phyloP scores from a whole-genome alignment of 2,113 vertebrate genomes.

The Gymnarchus niloticus region DNA sequence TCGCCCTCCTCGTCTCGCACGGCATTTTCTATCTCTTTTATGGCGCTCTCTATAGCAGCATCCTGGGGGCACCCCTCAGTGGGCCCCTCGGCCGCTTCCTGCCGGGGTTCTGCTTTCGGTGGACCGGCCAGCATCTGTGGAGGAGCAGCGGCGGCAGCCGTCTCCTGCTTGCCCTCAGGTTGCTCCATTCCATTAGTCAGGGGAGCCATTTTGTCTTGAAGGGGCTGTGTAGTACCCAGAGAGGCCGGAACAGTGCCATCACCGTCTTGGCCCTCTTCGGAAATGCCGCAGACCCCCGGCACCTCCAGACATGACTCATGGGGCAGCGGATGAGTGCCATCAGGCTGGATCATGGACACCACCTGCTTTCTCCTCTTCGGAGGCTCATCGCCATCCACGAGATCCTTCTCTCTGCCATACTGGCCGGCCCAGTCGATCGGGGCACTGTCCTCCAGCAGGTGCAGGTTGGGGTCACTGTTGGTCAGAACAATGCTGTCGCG shows the following conservation, averaged over 20 bases:
- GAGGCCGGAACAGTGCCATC: fast-evolving
- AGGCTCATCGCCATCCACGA: not conserved
- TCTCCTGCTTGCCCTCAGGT: constrained; percentile 31
- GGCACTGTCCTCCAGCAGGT: constrained; percentile 71
- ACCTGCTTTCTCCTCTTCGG: constrained; percentile 81
- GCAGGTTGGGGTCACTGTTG: constrained; percentile 88
- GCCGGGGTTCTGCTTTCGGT: constrained; percentile 15
- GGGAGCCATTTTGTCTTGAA: not conserved
- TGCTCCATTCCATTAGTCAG: constrained; percentile 49
- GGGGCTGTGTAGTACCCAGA: constrained; percentile 27
- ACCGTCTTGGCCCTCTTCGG: constrained; percentile 32
- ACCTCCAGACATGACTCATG: constrained; percentile 49
- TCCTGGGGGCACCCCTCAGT: constrained; percentile 13
- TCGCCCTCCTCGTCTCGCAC: constrained; percentile 33
- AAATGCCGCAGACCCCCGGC: constrained; percentile 49
- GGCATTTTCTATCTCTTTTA: constrained; percentile 29
- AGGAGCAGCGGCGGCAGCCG: not conserved
- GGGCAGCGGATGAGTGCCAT: constrained; percentile 50
- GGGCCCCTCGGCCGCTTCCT: not conserved
- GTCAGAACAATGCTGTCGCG: constrained; percentile 88
- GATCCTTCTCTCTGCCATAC: constrained; percentile 41
- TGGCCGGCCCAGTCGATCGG: constrained; percentile 75
- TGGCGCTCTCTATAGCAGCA: constrained; percentile 28
- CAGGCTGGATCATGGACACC: constrained; percentile 82
- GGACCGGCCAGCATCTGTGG: constrained; percentile 5